Evolutionary conservation across 92 coral and sea anemone species (phyloP).

Genomic region (Paragorgia papillata): DNA sequence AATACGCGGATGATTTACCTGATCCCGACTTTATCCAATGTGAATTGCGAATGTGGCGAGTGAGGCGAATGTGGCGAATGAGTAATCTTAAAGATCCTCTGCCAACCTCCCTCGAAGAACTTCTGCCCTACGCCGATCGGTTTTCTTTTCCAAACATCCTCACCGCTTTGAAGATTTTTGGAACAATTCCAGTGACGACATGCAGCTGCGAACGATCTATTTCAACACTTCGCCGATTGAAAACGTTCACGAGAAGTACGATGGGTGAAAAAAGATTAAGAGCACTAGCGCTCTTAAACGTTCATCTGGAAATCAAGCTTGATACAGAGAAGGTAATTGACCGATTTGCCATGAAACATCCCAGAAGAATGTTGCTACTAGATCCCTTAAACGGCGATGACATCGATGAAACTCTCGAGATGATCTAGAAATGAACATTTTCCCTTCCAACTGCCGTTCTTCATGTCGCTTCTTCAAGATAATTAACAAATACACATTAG

Average conservation of each 20-base stretch:
- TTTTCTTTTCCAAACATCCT: too few relatives aligned
- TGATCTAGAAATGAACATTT: too few relatives aligned
- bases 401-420: too few relatives aligned
- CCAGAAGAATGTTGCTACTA: not conserved
- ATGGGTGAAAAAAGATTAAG: constrained; percentile 51
- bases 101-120: constrained; percentile 39
- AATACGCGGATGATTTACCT: constrained; percentile 50
- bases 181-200: constrained; percentile 56
- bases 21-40: constrained; percentile 50
- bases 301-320: constrained; percentile 41
- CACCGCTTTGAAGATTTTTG: constrained; percentile 42
- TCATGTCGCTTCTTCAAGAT: too few relatives aligned
- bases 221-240: too few relatives aligned
- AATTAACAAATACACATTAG: too few relatives aligned
- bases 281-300: too few relatives aligned
- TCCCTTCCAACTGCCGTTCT: too few relatives aligned
- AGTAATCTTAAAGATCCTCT: constrained; percentile 16
- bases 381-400: too few relatives aligned
- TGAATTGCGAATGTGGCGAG: constrained; percentile 47
- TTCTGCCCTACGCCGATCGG: too few relatives aligned
- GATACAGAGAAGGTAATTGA: constrained; percentile 33
- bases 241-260: constrained; percentile 47
- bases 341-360: too few relatives aligned
- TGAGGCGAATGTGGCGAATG: too few relatives aligned
- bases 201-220: constrained; percentile 51